Conservation (phyloP, 2,113 vertebrate genomes). For the Nyctibius bracteatus region DNA sequence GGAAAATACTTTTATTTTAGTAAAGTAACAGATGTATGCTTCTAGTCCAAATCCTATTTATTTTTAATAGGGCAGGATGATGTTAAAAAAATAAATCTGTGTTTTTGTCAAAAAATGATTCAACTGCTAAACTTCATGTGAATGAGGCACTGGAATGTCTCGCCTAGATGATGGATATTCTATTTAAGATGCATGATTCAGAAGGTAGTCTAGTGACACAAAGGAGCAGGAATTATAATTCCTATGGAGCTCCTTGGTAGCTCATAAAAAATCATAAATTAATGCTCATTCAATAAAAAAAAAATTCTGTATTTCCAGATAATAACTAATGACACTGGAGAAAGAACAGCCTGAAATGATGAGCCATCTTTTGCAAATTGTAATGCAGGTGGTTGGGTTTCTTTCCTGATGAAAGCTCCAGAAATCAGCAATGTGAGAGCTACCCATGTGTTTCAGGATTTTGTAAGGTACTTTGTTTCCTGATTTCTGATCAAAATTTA, state of each 20-base stretch:
- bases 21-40: neutral
- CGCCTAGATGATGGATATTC: neutral
- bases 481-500: neutral
- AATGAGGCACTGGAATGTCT: neutral
- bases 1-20: neutral
- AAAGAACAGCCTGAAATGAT: neutral
- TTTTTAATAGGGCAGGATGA: neutral
- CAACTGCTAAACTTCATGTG: neutral
- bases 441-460: neutral
- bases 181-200: neutral
- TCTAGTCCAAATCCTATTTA: neutral
- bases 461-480: neutral
- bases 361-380: neutral
- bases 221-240: neutral
- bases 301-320: neutral
- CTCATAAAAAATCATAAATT: neutral
- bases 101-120: neutral
- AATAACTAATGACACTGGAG: neutral
- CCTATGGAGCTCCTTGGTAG: neutral
- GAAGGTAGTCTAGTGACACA: neutral
- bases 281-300: neutral
- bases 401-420: neutral
- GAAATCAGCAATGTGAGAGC: neutral
- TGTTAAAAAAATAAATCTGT: neutral
- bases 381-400: neutral